A percentile compares a stretch with the other conserved stretches of the same genome.
Evolutionary conservation across 2,113 vertebrate species (phyloP).

Genomic region (Myrmecobius fasciatus): DNA sequence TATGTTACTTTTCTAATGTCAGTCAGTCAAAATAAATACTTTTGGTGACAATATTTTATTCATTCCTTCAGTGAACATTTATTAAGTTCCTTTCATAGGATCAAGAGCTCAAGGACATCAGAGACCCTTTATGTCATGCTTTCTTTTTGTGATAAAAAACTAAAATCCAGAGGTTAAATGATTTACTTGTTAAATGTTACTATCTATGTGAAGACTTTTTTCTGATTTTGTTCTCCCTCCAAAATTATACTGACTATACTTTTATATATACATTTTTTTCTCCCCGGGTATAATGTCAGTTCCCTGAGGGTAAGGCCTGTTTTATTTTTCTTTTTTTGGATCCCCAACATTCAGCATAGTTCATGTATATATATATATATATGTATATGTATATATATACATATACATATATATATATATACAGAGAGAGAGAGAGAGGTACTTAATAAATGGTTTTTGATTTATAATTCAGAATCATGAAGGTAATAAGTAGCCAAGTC

Average conservation of each 20-base stretch:
- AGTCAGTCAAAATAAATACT: conserved; percentile 31
- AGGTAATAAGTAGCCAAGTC: not conserved
- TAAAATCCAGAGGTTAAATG: not conserved
- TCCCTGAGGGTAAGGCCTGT: not conserved
- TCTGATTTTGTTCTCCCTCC: not conserved
- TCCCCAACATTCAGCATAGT: not conserved
- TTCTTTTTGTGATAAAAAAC: not conserved
- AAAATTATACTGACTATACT: not conserved
- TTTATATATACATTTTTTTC: not conserved
- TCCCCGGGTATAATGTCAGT: not conserved
- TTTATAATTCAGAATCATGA: not conserved
- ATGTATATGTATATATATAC: too few species aligned
- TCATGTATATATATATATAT: not conserved
- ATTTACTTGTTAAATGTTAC: not conserved
- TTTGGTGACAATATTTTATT: not conserved
- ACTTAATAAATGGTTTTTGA: not conserved
- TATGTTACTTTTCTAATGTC: not conserved
- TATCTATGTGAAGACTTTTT: not conserved
- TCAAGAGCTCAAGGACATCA: conserved; percentile 2
- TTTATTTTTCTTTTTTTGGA: not conserved
- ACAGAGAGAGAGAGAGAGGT: too few species aligned
- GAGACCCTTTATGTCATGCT: conserved; percentile 22
- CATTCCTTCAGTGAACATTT: conserved; percentile 9
- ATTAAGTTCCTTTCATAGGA: not conserved
- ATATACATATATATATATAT: too few species aligned